These are phyloP conservation scores for Macrobrachium rosenbergii DNA, from an alignment of 1,140 invertebrate species.

Conservation along the genomic window DNA sequence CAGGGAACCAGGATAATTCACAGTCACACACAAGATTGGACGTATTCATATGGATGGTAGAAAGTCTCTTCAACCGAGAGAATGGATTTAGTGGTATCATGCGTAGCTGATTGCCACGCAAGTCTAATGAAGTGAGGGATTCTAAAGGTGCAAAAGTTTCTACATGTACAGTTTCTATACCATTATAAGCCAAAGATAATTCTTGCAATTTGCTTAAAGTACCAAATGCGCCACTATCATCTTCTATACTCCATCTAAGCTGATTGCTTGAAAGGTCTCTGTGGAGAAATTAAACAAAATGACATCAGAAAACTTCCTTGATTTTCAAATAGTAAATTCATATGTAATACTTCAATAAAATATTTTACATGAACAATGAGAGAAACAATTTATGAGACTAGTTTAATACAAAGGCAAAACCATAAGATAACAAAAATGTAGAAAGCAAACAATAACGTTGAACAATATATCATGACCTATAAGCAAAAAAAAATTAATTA, in stretches of 20 bases:
- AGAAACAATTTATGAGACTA: no score
- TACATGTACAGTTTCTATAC: slow-evolving; percentile 62
- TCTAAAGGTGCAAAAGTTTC: slow-evolving; percentile 45
- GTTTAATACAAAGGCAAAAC: no score
- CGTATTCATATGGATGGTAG: slow-evolving; percentile 73
- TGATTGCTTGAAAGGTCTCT: slow-evolving; percentile 83
- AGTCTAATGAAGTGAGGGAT: slow-evolving; percentile 80
- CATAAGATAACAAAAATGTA: no score
- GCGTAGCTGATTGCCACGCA: slow-evolving; percentile 85
- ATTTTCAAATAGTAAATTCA: no score
- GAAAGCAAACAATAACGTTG: no score
- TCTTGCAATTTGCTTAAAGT: slow-evolving; percentile 80
- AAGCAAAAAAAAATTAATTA: no score
- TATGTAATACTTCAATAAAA: no score
- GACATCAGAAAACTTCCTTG: no score
- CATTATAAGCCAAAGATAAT: slow-evolving; percentile 78
- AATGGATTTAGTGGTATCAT: slow-evolving; percentile 82
- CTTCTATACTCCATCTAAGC: slow-evolving; percentile 91
- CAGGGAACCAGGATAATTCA: slow-evolving; percentile 59
- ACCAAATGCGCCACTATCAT: slow-evolving; percentile 83
- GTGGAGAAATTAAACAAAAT: not conserved
- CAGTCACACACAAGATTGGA: slow-evolving; percentile 64
- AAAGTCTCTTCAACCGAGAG: slow-evolving; percentile 77
- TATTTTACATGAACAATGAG: no score
- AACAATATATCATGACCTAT: no score